Evolutionary conservation across 2,797 vertebrate genomes (phyloP), one percentile per base, ranked within the genome.

Genomic region (Scolopax rusticola): DNA sequence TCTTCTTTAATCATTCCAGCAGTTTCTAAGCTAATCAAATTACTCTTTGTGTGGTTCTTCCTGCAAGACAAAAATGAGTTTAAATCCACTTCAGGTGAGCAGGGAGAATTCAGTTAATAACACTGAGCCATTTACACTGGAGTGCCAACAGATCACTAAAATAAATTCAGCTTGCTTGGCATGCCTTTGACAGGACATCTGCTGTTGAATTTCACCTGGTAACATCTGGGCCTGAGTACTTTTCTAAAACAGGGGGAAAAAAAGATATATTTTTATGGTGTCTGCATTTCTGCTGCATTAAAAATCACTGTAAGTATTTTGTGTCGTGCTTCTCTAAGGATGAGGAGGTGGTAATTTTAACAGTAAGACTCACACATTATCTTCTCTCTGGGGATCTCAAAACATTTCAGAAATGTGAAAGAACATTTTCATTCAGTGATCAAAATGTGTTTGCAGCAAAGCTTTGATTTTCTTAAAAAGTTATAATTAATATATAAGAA

Each of bases 121-220:
- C 73, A 67, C 38, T 56, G 57, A 91, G 23, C 41, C 21, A 16
- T 81, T 85, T 92, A 59, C 18, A 21, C 43, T 80, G n/a, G 41
- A 92, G 43, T 92, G 76, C 73, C 84, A 93, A 56, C 69, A 86
- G 69, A 87, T 84, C 59, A 41, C 79, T 86, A 41, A 84, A 91
- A 94, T 90, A 84, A 86, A 91, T 91, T 70, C 38, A 54, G 15
- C 57, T 84, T 76, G 36, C 36, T 84, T 96, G 73, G 38, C 48
- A 18, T 59, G 50, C 59, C 53, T 94, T 79, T 90, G 61, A 89
- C 28, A 81, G 50, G 76, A 85, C 48, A 92, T 90, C 92, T 93
- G 75, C 89, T 87, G 61, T 74, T 89, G 59, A 69, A 90, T 95
- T 95, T 90, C 40, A 91, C 80, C 84, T 95, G 92, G 6, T 88